Percentiles rank a stretch among this genome's conserved stretches.
Conservation (phyloP, 2,797 vertebrate species). For the Liparis tanakae region DNA sequence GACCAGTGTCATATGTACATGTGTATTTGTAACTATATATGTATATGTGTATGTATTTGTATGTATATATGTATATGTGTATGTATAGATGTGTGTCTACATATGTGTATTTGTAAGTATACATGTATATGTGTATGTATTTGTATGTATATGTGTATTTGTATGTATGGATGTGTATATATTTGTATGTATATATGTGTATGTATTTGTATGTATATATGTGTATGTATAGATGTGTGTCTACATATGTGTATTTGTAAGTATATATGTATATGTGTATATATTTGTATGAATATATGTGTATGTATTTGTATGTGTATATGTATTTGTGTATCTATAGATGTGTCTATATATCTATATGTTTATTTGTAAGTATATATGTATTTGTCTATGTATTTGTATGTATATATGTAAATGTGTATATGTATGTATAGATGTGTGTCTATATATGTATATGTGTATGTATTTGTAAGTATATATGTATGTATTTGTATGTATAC, state of each 20-base stretch:
- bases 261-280: neutral
- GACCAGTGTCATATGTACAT: conserved; percentile 5
- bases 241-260: neutral
- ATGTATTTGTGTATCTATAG: neutral
- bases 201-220: neutral
- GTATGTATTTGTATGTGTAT: too few relatives aligned
- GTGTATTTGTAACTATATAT: too few relatives aligned
- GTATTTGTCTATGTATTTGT: too few relatives aligned
- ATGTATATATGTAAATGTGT: neutral
- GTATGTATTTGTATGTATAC: too few relatives aligned
- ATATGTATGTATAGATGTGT: neutral
- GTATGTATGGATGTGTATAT: too few relatives aligned
- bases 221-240: neutral
- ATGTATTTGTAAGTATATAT: too few relatives aligned
- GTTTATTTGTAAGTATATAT: neutral
- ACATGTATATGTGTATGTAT: neutral
- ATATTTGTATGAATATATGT: neutral
- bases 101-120: neutral
- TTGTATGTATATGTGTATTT: neutral
- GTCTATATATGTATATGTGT: too few relatives aligned
- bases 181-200: too few relatives aligned
- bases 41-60: neutral
- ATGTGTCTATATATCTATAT: neutral
- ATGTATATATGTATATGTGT: neutral
- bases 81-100: neutral